A percentile compares a stretch with the other conserved stretches of the same genome.
Conservation (phyloP, 23 tunicate species). For the Pegea sp. region DNA sequence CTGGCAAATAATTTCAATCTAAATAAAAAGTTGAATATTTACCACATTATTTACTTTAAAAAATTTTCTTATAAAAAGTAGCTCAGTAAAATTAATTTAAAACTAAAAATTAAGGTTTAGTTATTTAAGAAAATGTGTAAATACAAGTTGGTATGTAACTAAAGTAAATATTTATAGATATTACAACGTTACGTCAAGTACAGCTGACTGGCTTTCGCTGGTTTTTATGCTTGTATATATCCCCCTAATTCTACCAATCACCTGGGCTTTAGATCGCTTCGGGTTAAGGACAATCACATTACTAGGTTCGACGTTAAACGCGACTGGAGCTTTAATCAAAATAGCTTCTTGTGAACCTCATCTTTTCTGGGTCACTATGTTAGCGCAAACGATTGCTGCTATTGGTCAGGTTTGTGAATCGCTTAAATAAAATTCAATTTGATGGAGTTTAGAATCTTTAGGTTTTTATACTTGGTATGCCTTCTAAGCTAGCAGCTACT, state of each 20-base stretch:
- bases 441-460: neutral
- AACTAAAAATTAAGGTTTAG: too few species aligned
- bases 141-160: too few species aligned
- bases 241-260: constrained; percentile 62
- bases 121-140: too few species aligned
- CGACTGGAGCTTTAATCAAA: constrained; percentile 55
- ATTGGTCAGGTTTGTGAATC: constrained; percentile 27
- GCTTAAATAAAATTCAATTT: neutral
- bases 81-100: too few species aligned
- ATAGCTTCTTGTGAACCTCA: constrained; percentile 49
- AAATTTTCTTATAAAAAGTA: too few species aligned
- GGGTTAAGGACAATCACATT: constrained; percentile 46
- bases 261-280: constrained; percentile 53
- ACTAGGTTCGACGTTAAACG: constrained; percentile 52
- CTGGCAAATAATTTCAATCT: too few species aligned
- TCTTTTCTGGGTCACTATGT: constrained; percentile 65
- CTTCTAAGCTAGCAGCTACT: constrained; percentile 78
- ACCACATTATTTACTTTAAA: too few species aligned
- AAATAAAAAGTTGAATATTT: too few species aligned
- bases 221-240: constrained; percentile 63
- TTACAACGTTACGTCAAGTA: constrained; percentile 28
- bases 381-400: constrained; percentile 42
- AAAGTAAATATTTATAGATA: constrained; percentile 18
- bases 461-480: constrained; percentile 86
- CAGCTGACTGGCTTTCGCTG: constrained; percentile 73